These are phyloP conservation scores for Halesus radiatus DNA, from an alignment of 1,140 invertebrate genomes.

Conservation along the genomic window DNA sequence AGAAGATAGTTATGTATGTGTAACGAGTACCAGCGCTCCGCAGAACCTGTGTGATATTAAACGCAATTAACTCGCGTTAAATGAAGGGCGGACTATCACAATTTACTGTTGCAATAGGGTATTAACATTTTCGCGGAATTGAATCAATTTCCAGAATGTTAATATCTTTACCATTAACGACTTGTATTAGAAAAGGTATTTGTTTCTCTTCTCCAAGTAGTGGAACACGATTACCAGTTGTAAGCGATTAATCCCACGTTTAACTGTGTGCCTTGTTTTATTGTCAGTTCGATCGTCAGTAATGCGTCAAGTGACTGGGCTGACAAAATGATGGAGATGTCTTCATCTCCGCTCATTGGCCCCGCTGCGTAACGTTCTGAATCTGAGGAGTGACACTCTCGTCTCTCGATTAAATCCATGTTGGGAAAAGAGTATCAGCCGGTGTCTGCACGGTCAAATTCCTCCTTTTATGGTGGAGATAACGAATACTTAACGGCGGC, in stretches of 20 bases:
- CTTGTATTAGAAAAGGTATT: background rate
- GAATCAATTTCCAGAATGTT: background rate
- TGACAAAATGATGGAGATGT: constrained; percentile 24
- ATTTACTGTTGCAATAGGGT: background rate
- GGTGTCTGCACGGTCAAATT: constrained; percentile 32
- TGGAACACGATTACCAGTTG: background rate
- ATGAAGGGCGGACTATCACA: background rate
- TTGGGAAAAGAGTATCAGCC: constrained; percentile 25
- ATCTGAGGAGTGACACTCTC: constrained; percentile 23
- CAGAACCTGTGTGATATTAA: constrained; percentile 6
- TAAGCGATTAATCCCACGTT: too few species aligned
- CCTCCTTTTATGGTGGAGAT: constrained; percentile 44
- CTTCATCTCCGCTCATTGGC: background rate
- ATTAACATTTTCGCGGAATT: background rate
- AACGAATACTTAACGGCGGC: constrained; percentile 47
- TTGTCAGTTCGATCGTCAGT: too few species aligned
- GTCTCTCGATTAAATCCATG: constrained; percentile 40
- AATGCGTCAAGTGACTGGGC: background rate
- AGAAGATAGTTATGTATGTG: background rate
- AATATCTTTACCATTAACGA: background rate
- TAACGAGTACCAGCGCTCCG: background rate
- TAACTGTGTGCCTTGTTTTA: too few species aligned
- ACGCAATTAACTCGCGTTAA: constrained; percentile 18
- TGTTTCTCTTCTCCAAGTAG: too few species aligned
- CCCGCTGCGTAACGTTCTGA: constrained; percentile 2